Evolutionary conservation across 2,113 vertebrate species (phyloP).

Genomic region (Lepus timidus): DNA sequence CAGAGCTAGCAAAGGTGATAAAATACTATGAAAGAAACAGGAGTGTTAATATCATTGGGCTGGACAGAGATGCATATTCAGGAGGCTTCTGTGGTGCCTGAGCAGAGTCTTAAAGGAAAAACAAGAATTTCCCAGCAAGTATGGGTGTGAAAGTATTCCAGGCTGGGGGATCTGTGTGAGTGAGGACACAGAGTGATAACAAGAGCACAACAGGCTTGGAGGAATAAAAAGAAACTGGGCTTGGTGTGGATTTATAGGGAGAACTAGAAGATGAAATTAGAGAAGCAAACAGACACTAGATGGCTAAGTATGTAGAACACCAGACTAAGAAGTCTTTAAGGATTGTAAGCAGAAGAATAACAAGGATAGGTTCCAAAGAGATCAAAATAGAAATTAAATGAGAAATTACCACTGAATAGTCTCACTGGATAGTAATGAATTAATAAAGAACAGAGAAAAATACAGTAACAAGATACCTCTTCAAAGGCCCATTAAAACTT

Average conservation of each 20-base stretch:
- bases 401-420: slow-evolving; percentile 20
- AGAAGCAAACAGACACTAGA: slow-evolving; percentile 21
- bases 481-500: not conserved
- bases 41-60: not conserved
- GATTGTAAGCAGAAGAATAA: slow-evolving; percentile 24
- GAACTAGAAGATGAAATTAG: not conserved
- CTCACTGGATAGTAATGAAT: slow-evolving; percentile 20
- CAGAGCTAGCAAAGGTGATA: not conserved
- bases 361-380: slow-evolving; percentile 15
- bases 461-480: not conserved
- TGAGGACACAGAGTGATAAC: not conserved
- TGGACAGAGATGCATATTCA: not conserved
- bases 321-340: slow-evolving; percentile 26
- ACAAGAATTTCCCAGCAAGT: not conserved
- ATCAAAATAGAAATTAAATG: slow-evolving; percentile 47
- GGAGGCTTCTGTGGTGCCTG: not conserved
- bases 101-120: not conserved
- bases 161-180: not conserved
- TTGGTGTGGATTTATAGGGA: not conserved
- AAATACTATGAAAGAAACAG: slow-evolving; percentile 25
- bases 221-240: slow-evolving; percentile 13
- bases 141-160: not conserved
- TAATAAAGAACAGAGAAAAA: slow-evolving; percentile 29
- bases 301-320: slow-evolving; percentile 33
- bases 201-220: not conserved